A percentile compares a stretch with the other conserved stretches of the same genome.
phyloP scores from a whole-genome alignment of 2,113 vertebrate species.

The Rhagologus leucostigma region DNA sequence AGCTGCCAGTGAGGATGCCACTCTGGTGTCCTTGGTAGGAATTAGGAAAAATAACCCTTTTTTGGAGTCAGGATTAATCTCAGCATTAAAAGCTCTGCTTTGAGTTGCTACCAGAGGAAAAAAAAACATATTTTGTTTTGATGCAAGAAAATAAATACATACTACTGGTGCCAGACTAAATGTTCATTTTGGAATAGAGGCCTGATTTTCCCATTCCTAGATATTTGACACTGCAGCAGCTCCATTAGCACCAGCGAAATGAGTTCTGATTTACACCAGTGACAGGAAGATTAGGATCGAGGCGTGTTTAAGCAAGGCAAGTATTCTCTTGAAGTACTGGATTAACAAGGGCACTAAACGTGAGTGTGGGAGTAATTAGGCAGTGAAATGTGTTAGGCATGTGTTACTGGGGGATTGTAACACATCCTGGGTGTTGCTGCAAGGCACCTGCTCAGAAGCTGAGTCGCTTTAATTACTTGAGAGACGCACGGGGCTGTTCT shows the following conservation, averaged over 20 bases:
- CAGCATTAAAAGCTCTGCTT: slow-evolving; percentile 42
- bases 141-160: slow-evolving; percentile 25
- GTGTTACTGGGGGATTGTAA: slow-evolving; percentile 21
- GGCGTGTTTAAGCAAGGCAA: slow-evolving; percentile 34
- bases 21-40: neutral
- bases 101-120: slow-evolving; percentile 9
- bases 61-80: neutral
- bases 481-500: neutral
- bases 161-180: slow-evolving; percentile 43
- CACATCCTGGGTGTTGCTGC: neutral
- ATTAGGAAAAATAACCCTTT: neutral
- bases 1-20: neutral
- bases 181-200: neutral
- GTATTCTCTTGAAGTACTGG: slow-evolving; percentile 29
- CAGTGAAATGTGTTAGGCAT: slow-evolving; percentile 16
- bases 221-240: neutral
- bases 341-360: slow-evolving; percentile 62
- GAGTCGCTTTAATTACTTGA: neutral
- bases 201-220: neutral
- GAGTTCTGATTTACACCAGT: neutral
- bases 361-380: slow-evolving; percentile 60
- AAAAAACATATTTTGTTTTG: neutral
- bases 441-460: slow-evolving; percentile 18
- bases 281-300: neutral
- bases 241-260: neutral